These are phyloP conservation scores for Lithophane ornitopus DNA, from an alignment of 2,888 invertebrate genomes.

Conservation along the genomic window DNA sequence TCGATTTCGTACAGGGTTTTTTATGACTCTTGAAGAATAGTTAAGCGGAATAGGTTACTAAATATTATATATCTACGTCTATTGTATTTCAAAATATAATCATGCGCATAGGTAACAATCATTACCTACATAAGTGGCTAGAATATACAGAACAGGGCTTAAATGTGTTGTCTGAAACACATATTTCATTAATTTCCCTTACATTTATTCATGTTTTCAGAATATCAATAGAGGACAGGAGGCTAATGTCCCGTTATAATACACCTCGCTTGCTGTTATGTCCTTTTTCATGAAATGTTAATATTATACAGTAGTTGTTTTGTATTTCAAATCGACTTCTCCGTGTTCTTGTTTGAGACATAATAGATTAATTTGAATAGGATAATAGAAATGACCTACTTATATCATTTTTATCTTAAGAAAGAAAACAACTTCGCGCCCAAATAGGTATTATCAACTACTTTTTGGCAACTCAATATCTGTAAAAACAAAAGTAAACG, in stretches of 20 bases:
- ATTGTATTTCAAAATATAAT: too few relatives aligned
- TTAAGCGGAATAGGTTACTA: too few relatives aligned
- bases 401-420: not conserved
- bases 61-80: too few relatives aligned
- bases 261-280: slow-evolving; percentile 46
- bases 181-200: slow-evolving; percentile 11
- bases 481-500: not conserved
- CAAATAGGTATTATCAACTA: not conserved
- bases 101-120: not conserved
- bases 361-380: slow-evolving; percentile 1
- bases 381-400: too few relatives aligned
- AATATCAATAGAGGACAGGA: slow-evolving; percentile 63
- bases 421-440: not conserved
- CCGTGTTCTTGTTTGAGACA: slow-evolving; percentile 31
- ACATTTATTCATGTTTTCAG: slow-evolving; percentile 59
- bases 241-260: slow-evolving; percentile 62
- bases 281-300: slow-evolving; percentile 55
- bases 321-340: slow-evolving; percentile 47
- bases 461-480: not conserved
- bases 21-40: too few relatives aligned
- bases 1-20: too few relatives aligned
- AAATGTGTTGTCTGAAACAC: slow-evolving; percentile 1
- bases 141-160: slow-evolving; percentile 2
- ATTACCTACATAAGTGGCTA: not conserved
- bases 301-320: slow-evolving; percentile 53